phyloP scores from a whole-genome alignment of 2,113 vertebrate species.

The Tetraodon nigroviridis region DNA sequence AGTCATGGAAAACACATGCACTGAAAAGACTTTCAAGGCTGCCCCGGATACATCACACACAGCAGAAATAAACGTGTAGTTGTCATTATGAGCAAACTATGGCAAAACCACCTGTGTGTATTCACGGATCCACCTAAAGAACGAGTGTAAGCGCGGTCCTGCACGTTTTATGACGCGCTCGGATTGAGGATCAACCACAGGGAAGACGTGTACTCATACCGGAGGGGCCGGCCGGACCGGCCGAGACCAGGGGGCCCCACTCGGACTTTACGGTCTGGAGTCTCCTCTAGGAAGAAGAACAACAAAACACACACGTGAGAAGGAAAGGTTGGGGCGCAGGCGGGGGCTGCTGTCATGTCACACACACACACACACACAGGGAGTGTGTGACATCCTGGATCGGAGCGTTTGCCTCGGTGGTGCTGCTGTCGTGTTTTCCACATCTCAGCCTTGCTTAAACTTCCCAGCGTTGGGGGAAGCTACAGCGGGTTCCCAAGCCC shows the following conservation, averaged over 20 bases:
- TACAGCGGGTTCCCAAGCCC: not conserved
- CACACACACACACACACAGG: not conserved
- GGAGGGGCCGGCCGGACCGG: slow-evolving; percentile 56
- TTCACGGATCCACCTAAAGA: not conserved
- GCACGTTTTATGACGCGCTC: not conserved
- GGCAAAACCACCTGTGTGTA: slow-evolving; percentile 10
- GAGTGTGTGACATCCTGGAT: not conserved
- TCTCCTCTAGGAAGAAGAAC: slow-evolving; percentile 35
- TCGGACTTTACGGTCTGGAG: not conserved
- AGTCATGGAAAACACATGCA: not conserved
- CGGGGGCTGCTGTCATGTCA: no score
- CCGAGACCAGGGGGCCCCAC: slow-evolving; percentile 75
- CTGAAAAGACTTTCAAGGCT: not conserved
- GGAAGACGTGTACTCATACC: slow-evolving; percentile 38
- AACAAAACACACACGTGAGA: not conserved
- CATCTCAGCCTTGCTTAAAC: not conserved
- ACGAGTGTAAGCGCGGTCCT: not conserved
- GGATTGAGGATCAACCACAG: no score
- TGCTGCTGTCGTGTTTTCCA: not conserved
- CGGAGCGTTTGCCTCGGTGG: not conserved
- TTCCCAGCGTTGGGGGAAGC: no score
- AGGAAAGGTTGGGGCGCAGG: not conserved
- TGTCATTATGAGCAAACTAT: not conserved
- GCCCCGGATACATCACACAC: no score
- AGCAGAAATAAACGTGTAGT: not conserved